Percentiles rank a stretch among this genome's conserved stretches.
Evolutionary conservation across 2,113 vertebrate genomes (phyloP).

Genomic region (Ammodytes marinus): DNA sequence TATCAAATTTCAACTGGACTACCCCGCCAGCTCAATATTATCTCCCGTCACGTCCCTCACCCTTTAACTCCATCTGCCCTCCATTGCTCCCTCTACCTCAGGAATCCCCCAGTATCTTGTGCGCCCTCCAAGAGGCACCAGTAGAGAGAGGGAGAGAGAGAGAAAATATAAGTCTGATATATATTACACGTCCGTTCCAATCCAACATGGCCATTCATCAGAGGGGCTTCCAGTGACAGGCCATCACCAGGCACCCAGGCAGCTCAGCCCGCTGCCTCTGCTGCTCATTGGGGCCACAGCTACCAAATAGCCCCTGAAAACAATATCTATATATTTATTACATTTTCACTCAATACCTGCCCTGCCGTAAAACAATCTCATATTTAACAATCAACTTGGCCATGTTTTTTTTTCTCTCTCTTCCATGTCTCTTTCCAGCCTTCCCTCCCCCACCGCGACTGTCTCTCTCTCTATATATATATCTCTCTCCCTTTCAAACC

Average conservation of each 20-base stretch:
- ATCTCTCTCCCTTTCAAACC: constrained; percentile 11
- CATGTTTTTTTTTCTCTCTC: constrained; percentile 21
- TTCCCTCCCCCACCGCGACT: constrained; percentile 16
- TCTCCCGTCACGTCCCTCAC: constrained; percentile 37
- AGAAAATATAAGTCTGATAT: constrained; percentile 84
- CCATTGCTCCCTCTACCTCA: constrained; percentile 33
- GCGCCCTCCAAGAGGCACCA: constrained; percentile 33
- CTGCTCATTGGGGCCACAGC: constrained; percentile 69
- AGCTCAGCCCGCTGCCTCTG: constrained; percentile 71
- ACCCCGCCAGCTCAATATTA: constrained; percentile 30
- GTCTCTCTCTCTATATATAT: constrained; percentile 16
- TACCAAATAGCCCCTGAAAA: constrained; percentile 84
- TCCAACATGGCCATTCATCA: constrained; percentile 84
- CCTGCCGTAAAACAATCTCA: constrained; percentile 82
- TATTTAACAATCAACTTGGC: constrained; percentile 81
- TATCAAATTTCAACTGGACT: constrained; percentile 29
- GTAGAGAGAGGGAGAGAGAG: constrained; percentile 41
- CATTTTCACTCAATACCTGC: constrained; percentile 83
- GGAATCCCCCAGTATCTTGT: constrained; percentile 48
- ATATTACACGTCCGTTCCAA: constrained; percentile 87
- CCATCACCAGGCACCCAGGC: constrained; percentile 81
- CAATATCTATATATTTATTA: constrained; percentile 85
- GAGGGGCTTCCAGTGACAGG: constrained; percentile 81
- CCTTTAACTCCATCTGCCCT: constrained; percentile 9
- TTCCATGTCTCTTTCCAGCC: constrained; percentile 39